A percentile compares a stretch with the other conserved stretches of the same genome.
phyloP scores from a whole-genome alignment of 2,888 invertebrate species.

The Amblyjoppa proteus region DNA sequence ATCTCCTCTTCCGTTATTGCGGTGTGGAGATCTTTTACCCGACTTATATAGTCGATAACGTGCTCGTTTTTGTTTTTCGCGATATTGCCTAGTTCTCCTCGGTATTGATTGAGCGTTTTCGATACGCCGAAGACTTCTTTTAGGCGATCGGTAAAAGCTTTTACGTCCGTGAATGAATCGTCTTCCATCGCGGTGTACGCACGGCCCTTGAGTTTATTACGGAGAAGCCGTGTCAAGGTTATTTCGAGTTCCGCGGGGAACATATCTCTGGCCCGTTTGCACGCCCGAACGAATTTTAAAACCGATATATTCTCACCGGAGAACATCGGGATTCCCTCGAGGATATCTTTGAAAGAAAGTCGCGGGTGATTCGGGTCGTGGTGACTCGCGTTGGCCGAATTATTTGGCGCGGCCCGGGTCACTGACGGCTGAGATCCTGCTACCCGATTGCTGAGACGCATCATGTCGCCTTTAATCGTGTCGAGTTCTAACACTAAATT shows the following conservation, averaged over 20 bases:
- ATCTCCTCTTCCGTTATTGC: not conserved
- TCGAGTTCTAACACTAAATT: too few species aligned
- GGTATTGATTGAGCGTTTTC: constrained; percentile 19
- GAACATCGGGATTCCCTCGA: constrained; percentile 33
- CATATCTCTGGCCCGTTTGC: constrained; percentile 22
- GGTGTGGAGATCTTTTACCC: constrained; percentile 40
- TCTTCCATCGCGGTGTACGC: constrained; percentile 51
- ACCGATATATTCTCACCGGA: constrained; percentile 34
- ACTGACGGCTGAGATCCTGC: too few species aligned
- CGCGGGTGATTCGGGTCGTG: not conserved
- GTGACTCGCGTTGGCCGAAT: not conserved
- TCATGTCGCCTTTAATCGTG: too few species aligned
- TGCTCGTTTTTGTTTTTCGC: constrained; percentile 10
- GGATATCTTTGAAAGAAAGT: constrained; percentile 14
- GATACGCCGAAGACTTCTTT: not conserved
- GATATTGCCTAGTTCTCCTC: constrained; percentile 37
- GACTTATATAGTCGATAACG: constrained; percentile 41
- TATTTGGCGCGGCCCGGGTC: not conserved
- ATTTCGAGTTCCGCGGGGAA: constrained; percentile 7
- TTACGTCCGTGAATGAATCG: not conserved
- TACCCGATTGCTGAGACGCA: too few species aligned
- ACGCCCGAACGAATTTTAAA: constrained; percentile 39
- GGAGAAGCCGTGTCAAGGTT: not conserved
- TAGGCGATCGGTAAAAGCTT: too few species aligned
- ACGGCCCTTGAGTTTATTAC: constrained; percentile 27